Evolutionary conservation across 2,113 vertebrate species (phyloP), one percentile per base, ranked within the genome.

Genomic region (Terrapene triunguis): DNA sequence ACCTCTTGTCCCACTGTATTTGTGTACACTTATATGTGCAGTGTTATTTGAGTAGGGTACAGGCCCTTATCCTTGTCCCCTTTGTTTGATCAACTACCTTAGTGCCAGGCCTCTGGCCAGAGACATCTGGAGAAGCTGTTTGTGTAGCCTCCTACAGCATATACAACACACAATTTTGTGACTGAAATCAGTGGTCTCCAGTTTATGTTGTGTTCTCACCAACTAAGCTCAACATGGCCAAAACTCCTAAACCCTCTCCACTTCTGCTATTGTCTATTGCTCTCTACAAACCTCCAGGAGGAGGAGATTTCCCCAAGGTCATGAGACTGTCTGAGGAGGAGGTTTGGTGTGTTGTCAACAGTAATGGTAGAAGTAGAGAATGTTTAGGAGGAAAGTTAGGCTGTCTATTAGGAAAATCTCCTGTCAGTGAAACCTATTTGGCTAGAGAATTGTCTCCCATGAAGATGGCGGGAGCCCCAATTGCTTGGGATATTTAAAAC

Each of bases 21-120:
- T 93, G 95, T 97, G 95, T 92, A 85, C 96, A 97, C 51, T 96
- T 96, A 95, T 96, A 24, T 97, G 95, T 89, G 93, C 90, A 0
- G 50, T 35, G 90, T 24, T 97, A 95, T 97, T 97, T 97, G 96
- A 91, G 83, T 97, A 97, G 92, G 95, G 96, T 92, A 96, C 94
- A 97, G 96, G 95, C 92, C 96, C 96, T 96, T 96, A 96, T 96
- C 96, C 94, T 95, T 97, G 94, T 95, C 94, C 95, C 95, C 96
- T 96, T 97, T 97, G 93, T 97, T 97, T 96, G 89, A 96, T 91
- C n/a, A 94, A 96, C 94, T 94, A 92, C 65, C 96, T 96, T 88
- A 97, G 92, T 92, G 94, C 96, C 96, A 96, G 96, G 96, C 94
- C 96, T 97, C 93, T 86, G 92, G 96, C 87, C 93, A 91, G 89